Percentiles rank a stretch among this genome's conserved stretches.
Conservation (phyloP, 2,888 invertebrate species). For the Hypolimnas misippus region DNA sequence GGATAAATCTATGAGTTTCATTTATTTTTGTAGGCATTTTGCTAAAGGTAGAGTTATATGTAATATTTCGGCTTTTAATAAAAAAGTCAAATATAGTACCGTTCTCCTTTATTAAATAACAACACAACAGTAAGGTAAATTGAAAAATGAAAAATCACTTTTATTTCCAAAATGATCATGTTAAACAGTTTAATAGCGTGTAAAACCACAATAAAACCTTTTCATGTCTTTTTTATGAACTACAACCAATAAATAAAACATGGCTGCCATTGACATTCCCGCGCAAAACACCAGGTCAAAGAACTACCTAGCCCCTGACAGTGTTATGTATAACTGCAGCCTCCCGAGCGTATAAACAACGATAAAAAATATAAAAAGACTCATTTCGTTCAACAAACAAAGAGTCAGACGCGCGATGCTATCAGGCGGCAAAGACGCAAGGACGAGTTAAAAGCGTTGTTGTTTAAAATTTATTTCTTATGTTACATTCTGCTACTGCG, state of each 20-base stretch:
- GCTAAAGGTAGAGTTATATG: too few species aligned
- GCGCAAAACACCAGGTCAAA: conserved; percentile 55
- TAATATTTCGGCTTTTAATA: too few species aligned
- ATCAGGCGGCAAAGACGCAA: conserved; percentile 73
- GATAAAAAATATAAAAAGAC: conserved; percentile 64
- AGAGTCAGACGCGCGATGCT: conserved; percentile 63
- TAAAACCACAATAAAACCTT: conserved; percentile 12
- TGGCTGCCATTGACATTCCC: conserved; percentile 11
- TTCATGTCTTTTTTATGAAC: conserved; percentile 4
- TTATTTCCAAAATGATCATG: background rate
- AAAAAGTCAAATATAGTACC: too few species aligned
- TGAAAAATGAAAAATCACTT: conserved; percentile 26
- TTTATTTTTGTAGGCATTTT: too few species aligned
- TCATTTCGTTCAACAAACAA: conserved; percentile 60
- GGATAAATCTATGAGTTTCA: too few species aligned
- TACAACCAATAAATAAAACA: conserved; percentile 11
- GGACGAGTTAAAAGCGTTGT: conserved; percentile 56
- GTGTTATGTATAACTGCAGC: conserved; percentile 52
- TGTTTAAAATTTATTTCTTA: conserved; percentile 15
- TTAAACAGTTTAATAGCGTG: conserved; percentile 11
- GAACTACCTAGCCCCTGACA: conserved; percentile 59
- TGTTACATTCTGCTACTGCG: background rate
- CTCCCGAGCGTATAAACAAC: conserved; percentile 58
- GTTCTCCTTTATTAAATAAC: background rate
- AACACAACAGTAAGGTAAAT: conserved; percentile 22